Conservation (phyloP, 1,140 invertebrate species). For the Hycleus cichorii region DNA sequence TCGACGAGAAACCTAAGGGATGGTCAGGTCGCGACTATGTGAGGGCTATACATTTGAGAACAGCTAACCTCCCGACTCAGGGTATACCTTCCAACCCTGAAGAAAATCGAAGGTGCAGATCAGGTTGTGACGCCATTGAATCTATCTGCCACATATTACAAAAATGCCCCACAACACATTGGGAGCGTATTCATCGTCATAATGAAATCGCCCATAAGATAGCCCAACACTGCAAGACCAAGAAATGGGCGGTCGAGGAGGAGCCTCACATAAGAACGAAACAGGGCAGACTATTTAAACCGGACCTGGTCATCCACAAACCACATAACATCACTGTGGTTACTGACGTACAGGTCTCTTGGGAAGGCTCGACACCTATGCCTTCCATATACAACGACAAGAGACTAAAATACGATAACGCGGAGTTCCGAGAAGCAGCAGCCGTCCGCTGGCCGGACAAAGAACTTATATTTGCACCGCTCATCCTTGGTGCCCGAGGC, state of each 20-base stretch:
- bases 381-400: too few species aligned
- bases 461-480: too few species aligned
- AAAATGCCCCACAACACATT: not conserved
- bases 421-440: too few species aligned
- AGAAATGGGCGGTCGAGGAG: slow-evolving; percentile 1
- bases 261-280: slow-evolving; percentile 1
- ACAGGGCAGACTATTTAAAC: not conserved
- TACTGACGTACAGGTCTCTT: slow-evolving; percentile 7
- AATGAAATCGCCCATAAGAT: slow-evolving; percentile 7
- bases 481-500: too few species aligned
- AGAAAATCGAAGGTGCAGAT: too few species aligned
- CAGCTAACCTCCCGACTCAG: slow-evolving; percentile 16
- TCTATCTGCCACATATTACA: slow-evolving; percentile 15
- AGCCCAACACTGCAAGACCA: not conserved
- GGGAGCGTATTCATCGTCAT: slow-evolving; percentile 10
- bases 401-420: too few species aligned
- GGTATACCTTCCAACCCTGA: not conserved
- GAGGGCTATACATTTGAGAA: slow-evolving; percentile 18
- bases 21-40: slow-evolving; percentile 17
- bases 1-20: slow-evolving; percentile 1
- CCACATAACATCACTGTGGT: not conserved
- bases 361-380: too few species aligned
- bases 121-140: slow-evolving; percentile 8
- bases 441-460: too few species aligned
- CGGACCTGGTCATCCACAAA: slow-evolving; percentile 15